Base-by-base conservation (phyloP, 2,888 invertebrate species). In the Eristalinus sepulchralis region DNA sequence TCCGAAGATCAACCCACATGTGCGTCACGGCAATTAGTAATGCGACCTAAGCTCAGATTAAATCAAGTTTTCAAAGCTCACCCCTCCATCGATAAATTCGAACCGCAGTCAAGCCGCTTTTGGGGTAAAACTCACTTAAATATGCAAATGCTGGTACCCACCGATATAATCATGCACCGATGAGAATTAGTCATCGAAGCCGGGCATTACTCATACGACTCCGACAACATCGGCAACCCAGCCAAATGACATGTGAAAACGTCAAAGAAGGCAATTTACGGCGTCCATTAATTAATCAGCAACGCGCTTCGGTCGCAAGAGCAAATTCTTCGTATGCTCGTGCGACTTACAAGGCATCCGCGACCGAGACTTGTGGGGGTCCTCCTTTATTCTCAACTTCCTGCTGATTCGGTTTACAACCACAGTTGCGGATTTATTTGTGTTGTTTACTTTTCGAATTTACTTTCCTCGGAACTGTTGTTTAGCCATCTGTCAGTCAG, bases 241-340 rank as follows among this genome's bases (percentile, higher is more conserved):
- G 11, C 75, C 64, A 57, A 22, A 57, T 57, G 53, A 53, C 79
- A 80, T 71, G 71, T 62, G 66, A 79, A 64, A 68, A 71, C 71
- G 59, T 80, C 80, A 76, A 80, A 84, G 76, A 80, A 80, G 83
- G 80, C 83, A 84, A 80, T 84, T 80, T 80, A 71, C 83, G 70
- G 62, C 79, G 17, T 20, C 63, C 66, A 83, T 83, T 83, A 83
- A 80, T 80, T 60, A 84, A 71, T 67, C 63, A 62, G 62, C 70
- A 47, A 24, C 62, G 34, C 62, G 27, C 59, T 60, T 60, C 31
- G 17, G 33, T n/a, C 9, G 55, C 57, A 68, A 59, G 53, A 36
- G 63, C 78, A 78, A 73, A 78, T 83, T 83, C 78, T 73, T 83
- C 78, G 73, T 78, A 62, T 72, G 33, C 77, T 71, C 77, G 73